Conservation (phyloP, 2,797 vertebrate genomes). For the Thunnus albacares region DNA sequence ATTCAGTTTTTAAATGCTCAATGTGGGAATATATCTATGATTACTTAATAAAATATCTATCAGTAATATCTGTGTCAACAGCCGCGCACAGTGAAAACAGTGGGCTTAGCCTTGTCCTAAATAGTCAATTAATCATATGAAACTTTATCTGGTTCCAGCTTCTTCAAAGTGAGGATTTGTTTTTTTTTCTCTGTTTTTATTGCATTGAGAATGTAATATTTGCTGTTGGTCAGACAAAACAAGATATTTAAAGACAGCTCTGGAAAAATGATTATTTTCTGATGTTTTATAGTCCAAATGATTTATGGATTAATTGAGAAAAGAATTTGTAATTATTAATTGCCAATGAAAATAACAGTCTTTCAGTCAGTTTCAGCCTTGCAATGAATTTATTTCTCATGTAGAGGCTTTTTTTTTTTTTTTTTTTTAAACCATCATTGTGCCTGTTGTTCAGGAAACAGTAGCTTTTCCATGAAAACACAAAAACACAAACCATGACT, state of each 20-base stretch:
- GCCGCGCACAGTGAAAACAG: not conserved
- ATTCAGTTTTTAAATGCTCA: not conserved
- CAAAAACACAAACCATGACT: constrained; percentile 6
- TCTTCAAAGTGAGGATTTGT: no score
- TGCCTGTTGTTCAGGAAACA: not conserved
- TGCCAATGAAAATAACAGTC: not conserved
- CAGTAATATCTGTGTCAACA: not conserved
- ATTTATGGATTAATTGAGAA: not conserved
- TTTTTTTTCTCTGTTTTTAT: not conserved
- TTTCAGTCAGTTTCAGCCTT: not conserved
- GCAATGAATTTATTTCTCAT: not conserved
- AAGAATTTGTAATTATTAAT: not conserved
- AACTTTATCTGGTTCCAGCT: no score
- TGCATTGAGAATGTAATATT: not conserved
- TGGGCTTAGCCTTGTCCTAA: not conserved
- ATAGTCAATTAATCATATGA: not conserved
- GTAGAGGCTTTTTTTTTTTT: not conserved
- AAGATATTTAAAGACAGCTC: not conserved
- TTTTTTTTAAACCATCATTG: not conserved
- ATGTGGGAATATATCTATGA: not conserved
- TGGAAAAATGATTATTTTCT: not conserved
- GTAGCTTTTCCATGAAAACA: not conserved
- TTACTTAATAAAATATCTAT: not conserved
- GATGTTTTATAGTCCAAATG: not conserved
- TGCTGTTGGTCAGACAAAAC: not conserved